Base-by-base conservation (phyloP, 2,888 invertebrate species). In the Cantharis rustica region DNA sequence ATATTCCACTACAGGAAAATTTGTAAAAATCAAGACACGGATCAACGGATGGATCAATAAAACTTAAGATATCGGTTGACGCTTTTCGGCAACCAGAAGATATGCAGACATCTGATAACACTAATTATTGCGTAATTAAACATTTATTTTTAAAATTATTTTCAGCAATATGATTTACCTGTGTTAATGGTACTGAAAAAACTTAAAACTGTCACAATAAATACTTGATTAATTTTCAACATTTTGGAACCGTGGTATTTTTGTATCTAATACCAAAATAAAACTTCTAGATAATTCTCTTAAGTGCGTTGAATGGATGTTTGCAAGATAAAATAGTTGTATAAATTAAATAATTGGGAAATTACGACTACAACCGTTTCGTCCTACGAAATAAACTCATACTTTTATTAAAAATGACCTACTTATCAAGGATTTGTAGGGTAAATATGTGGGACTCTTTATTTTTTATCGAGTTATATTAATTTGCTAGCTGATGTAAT, bases 21-120 rank as follows among this genome's bases (percentile, higher is more conserved):
- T 92, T 89, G 86, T 94, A 95, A 87, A 95, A 95, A 84, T 95
- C 93, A 81, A 94, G 93, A 83, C 95, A 95, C 0, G 95, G 94
- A 79, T 94, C 92, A 13, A 93, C 91, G 0, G 88, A 86, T 2
- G 89, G 87, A 80, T 95, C 92, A 91, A 95, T 92, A 84, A 92
- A 93, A 73, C 90, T 88, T 63, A 94, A 87, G 15, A 94, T 88
- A 78, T 90, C 90, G 0, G 93, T 92, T 0, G 95, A 94, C 93
- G 93, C 92, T 84, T 93, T 92, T 70, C 95, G 90, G 87, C 96
- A 96, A 83, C 93, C 95, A n/a, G 93, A 88, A 0, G 91, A 90
- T 76, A 92, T 69, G 69, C 84, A 84, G 20, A 82, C 61, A 26
- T 77, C 64, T 10, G 61, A 17, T 13, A 68, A 62, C n/a, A 27